Base-by-base conservation (phyloP, 2,888 invertebrate species). In the Apodemia hepburni region DNA sequence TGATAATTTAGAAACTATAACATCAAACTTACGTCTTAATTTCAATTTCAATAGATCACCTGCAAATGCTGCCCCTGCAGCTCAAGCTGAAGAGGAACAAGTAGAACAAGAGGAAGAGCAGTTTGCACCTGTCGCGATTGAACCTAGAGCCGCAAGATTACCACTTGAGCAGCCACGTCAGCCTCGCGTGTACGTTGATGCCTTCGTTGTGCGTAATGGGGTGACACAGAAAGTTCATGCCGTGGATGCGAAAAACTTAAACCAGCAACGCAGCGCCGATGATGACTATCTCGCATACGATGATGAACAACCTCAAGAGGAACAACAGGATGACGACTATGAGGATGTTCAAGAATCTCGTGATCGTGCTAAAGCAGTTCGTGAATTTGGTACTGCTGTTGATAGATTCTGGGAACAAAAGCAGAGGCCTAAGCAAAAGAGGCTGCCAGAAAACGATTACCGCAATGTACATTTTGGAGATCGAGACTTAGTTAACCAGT, bases 131-230 rank as follows among this genome's bases (percentile, higher is more conserved):
- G 81, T 88, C 4, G 75, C 83, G 3, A 83, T 89, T 60, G 73
- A 77, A 63, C 90, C 90, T 0, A 81, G 81, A n/a, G 87, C 89
- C 11, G 89, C 87, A 0, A 76, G 72, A 29, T 72, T 90, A 27
- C 89, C 90, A 3, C 71, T 69, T n/a, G 77, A 76, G 1, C 73
- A 73, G 29, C 81, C 83, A 47, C 79, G 83, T 3, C 74, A 79
- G 18, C 86, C 89, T 0, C 83, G 88, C 60, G 90, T 92, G 17
- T 92, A 80, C 70, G 84, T 92, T 12, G 91, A 92, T 67, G 92
- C 92, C 0, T 91, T 89, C 69, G 83, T 92, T 11, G 79, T 92
- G 9, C 75, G 83, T 27, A 78, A 87, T 70, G 92, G 92, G n/a
- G 81, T 85, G n/a, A 77, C 87, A 0, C 82, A 82, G 58, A 80